Base-by-base conservation (phyloP, 1,140 invertebrate genomes). In the Conopomorpha cramerella region DNA sequence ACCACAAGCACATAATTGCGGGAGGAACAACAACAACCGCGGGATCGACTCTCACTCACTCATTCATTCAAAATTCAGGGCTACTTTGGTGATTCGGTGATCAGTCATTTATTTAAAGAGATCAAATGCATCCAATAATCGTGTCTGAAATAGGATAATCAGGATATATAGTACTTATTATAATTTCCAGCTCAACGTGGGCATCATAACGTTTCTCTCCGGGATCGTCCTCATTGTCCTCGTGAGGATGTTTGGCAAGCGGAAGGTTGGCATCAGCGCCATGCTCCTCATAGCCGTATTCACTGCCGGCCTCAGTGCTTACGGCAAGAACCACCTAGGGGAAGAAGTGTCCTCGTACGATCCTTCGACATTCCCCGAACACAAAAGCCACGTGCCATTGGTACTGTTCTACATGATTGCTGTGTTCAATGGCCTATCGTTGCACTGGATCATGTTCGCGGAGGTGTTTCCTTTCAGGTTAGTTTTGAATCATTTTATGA, bases 201-300 rank as follows among this genome's bases (percentile, higher is more conserved):
- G 70, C n/a, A 36, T 67, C 0, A 55, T 77, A 11, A 64, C 65
- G 12, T 49, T 78, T 8, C 1, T 65, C 7, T 55, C 55, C 1
- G 51, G 51, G 6, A 30, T 73, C 0, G 7, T 70, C 1, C 43
- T 61, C 3, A 51, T 78, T 16, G 43, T 79, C 6, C 58, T 84
- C 12, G 84, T 86, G 37, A 84, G 86, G 49, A 53, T 80, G 47
- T 44, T 72, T 15, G 73, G 79, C 4, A 73, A 73, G 40, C 43
- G 68, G 0, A 73, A 67, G 31, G 23, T 71, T 4, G 56, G 49
- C 0, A 46, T 71, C 10, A 35, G 51, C 0, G 45, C 64, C 0
- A 44, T 68, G 41, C 30, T 71, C 0, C 48, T 51, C 2, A 47
- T 51, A 2, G 62, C 54, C 0, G 2, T 67, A 4, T 45, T 38